These are phyloP conservation scores for Melanotaenia maccullochi DNA, from an alignment of 2,797 vertebrate genomes.

Conservation along the genomic window DNA sequence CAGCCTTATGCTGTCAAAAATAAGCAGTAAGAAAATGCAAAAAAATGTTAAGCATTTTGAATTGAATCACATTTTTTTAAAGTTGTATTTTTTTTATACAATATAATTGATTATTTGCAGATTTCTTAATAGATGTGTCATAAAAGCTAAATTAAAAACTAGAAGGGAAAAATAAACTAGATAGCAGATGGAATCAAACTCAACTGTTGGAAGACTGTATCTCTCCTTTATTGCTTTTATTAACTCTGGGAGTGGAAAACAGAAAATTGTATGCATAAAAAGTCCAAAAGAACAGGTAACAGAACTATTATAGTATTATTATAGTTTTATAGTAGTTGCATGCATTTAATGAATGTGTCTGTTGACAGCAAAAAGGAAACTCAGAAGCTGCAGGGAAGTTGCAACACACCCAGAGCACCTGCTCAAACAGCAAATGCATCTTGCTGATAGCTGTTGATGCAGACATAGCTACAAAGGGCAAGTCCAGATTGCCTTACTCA, in stretches of 20 bases:
- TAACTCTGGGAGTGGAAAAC: too few species aligned
- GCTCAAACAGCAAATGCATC: constrained; percentile 73
- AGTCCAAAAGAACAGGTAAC: background rate
- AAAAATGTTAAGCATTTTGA: background rate
- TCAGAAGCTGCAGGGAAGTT: constrained; percentile 24
- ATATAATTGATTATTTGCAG: background rate
- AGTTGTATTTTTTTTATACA: background rate
- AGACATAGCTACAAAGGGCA: constrained; percentile 80
- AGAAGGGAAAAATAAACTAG: background rate
- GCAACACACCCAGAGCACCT: constrained; percentile 61
- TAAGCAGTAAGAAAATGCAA: constrained; percentile 3
- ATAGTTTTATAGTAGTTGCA: background rate
- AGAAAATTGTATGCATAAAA: too few species aligned
- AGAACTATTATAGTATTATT: background rate
- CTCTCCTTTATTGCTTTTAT: too few species aligned
- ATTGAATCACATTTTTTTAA: background rate
- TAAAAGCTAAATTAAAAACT: background rate
- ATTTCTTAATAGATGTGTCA: too few species aligned
- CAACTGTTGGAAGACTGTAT: too few species aligned
- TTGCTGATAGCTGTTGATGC: constrained; percentile 63
- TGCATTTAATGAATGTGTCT: background rate
- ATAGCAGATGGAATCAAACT: too few species aligned
- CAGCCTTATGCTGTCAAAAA: constrained; percentile 22
- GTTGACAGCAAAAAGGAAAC: constrained; percentile 24
- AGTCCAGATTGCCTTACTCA: constrained; percentile 81